A percentile compares a stretch with the other conserved stretches of the same genome.
phyloP scores from a whole-genome alignment of 2,797 vertebrate species.

The Chloroceryle inda region DNA sequence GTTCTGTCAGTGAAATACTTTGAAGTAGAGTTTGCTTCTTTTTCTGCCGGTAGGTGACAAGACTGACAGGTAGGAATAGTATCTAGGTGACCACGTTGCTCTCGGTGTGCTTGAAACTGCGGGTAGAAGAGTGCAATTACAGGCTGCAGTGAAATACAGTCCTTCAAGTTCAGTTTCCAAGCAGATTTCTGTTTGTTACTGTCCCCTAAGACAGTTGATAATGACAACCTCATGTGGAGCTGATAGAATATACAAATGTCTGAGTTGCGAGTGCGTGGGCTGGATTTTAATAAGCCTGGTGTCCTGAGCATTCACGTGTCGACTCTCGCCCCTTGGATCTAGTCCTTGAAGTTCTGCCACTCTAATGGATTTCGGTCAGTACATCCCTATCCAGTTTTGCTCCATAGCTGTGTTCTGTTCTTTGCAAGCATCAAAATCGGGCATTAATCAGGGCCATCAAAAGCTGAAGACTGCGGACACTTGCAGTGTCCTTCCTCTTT shows the following conservation, averaged over 20 bases:
- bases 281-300: not conserved
- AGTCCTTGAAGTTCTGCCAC: not conserved
- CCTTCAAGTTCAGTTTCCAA: not conserved
- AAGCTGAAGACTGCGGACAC: not conserved
- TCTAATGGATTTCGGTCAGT: not conserved
- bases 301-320: not conserved
- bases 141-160: not conserved
- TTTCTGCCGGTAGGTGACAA: not conserved
- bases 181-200: not conserved
- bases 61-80: not conserved
- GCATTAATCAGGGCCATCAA: not conserved
- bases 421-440: not conserved
- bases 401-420: not conserved
- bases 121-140: not conserved
- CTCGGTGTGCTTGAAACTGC: no score
- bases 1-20: not conserved
- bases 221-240: not conserved
- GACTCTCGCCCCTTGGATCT: not conserved
- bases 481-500: not conserved
- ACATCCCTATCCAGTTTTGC: not conserved
- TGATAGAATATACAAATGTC: not conserved
- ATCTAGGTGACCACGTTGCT: no score
- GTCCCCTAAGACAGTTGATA: not conserved
- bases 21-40: not conserved
- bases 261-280: not conserved